phyloP scores from a whole-genome alignment of 2,888 invertebrate species.

The Sylvicola cinctus region DNA sequence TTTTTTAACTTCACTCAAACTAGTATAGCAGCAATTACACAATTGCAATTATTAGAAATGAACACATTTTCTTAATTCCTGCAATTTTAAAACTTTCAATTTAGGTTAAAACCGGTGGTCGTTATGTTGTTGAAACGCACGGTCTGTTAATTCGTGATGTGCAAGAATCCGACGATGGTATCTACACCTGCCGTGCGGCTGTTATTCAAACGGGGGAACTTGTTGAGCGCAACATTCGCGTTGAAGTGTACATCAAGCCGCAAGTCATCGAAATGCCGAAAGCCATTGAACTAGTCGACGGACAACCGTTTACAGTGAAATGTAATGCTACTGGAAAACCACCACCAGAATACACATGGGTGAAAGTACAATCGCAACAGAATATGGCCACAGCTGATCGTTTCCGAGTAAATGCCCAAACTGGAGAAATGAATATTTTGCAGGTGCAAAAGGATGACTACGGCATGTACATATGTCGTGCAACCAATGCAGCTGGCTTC shows the following conservation, averaged over 20 bases:
- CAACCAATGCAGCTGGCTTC: slow-evolving; percentile 56
- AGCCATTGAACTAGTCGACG: slow-evolving; percentile 53
- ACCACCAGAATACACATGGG: slow-evolving; percentile 65
- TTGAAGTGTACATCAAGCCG: slow-evolving; percentile 49
- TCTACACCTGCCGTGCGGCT: slow-evolving; percentile 71
- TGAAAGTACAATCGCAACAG: slow-evolving; percentile 48
- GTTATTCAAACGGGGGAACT: slow-evolving; percentile 64
- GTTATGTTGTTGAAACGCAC: slow-evolving; percentile 52
- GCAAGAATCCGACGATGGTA: slow-evolving; percentile 63
- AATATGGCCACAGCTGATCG: slow-evolving; percentile 47
- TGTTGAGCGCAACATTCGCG: slow-evolving; percentile 52
- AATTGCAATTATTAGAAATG: slow-evolving; percentile 2
- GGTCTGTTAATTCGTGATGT: slow-evolving; percentile 60
- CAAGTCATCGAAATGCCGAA: slow-evolving; percentile 40
- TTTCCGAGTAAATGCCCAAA: slow-evolving; percentile 40
- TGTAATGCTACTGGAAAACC: slow-evolving; percentile 74
- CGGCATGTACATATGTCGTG: slow-evolving; percentile 61
- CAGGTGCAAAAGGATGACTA: slow-evolving; percentile 58
- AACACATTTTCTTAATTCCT: slow-evolving; percentile 1
- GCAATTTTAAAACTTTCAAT: slow-evolving; percentile 6
- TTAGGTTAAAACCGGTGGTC: slow-evolving; percentile 43
- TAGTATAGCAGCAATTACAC: slow-evolving; percentile 1
- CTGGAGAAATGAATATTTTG: slow-evolving; percentile 51
- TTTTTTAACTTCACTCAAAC: slow-evolving; percentile 2
- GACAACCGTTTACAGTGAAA: slow-evolving; percentile 49